Percentiles rank a stretch among this genome's conserved stretches.
These are phyloP conservation scores for Aricia artaxerxes DNA, from an alignment of 2,888 invertebrate species.

Conservation along the genomic window DNA sequence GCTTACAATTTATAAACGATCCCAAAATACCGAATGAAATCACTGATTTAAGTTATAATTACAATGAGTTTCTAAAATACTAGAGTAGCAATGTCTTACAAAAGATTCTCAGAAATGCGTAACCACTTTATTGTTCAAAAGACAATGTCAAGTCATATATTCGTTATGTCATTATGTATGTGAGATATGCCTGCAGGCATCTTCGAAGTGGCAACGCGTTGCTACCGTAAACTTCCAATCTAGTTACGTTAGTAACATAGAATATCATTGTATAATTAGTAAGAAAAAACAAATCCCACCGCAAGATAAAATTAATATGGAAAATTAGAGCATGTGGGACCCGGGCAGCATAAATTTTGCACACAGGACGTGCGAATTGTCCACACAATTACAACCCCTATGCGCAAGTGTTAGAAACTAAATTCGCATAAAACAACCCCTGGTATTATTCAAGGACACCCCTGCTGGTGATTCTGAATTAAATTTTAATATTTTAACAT, in stretches of 20 bases:
- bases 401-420: neutral
- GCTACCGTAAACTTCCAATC: no score
- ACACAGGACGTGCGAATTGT: neutral
- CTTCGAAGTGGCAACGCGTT: no score
- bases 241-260: no score
- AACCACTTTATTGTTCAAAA: no score
- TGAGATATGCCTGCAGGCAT: no score
- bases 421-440: conserved; percentile 9
- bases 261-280: neutral
- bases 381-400: neutral
- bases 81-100: no score
- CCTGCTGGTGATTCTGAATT: conserved; percentile 39
- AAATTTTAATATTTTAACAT: conserved; percentile 43
- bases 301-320: conserved; percentile 28
- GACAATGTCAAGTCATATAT: no score
- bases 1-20: no score
- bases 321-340: conserved; percentile 16
- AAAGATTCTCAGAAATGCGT: no score
- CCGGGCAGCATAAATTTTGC: conserved; percentile 13
- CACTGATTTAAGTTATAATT: neutral
- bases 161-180: no score
- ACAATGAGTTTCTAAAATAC: no score
- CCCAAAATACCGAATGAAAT: neutral
- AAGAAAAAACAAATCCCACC: conserved; percentile 11
- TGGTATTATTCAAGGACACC: conserved; percentile 38